Percentiles rank a stretch among this genome's conserved stretches.
Evolutionary conservation across 2,888 invertebrate genomes (phyloP).

Genomic region (Rhingia campestris): DNA sequence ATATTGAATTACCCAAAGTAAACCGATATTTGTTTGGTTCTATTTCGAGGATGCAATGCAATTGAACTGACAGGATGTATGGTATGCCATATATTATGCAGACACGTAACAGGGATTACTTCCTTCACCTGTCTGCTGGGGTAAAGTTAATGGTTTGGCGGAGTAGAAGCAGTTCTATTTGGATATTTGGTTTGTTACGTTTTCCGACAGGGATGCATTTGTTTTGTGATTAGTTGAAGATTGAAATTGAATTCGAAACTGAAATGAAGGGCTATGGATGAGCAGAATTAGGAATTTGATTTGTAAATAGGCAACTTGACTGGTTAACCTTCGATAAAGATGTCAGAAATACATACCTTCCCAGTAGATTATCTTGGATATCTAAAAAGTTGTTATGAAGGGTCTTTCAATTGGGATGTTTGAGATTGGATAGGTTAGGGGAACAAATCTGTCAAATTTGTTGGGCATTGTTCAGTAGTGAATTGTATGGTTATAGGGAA

Average conservation of each 20-base stretch:
- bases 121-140: conserved; percentile 12
- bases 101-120: conserved; percentile 18
- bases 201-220: conserved; percentile 32
- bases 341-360: too few species aligned
- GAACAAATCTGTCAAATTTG: too few species aligned
- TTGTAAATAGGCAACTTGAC: too few species aligned
- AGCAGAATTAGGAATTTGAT: too few species aligned
- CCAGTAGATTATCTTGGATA: too few species aligned
- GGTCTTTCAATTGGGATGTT: too few species aligned
- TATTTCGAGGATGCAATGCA: conserved; percentile 20
- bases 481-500: too few species aligned
- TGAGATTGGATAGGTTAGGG: too few species aligned
- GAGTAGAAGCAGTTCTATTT: conserved; percentile 21
- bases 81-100: conserved; percentile 35
- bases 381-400: too few species aligned
- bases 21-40: conserved; percentile 11
- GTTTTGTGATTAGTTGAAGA: conserved; percentile 31
- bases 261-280: too few species aligned
- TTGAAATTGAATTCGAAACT: not conserved
- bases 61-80: conserved; percentile 42
- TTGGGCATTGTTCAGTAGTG: too few species aligned
- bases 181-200: conserved; percentile 20
- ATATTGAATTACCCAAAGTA: conserved; percentile 41
- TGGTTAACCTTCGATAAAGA: too few species aligned
- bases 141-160: conserved; percentile 39